These are phyloP conservation scores for Ceramica pisi DNA, from an alignment of 2,888 invertebrate genomes.

Conservation along the genomic window DNA sequence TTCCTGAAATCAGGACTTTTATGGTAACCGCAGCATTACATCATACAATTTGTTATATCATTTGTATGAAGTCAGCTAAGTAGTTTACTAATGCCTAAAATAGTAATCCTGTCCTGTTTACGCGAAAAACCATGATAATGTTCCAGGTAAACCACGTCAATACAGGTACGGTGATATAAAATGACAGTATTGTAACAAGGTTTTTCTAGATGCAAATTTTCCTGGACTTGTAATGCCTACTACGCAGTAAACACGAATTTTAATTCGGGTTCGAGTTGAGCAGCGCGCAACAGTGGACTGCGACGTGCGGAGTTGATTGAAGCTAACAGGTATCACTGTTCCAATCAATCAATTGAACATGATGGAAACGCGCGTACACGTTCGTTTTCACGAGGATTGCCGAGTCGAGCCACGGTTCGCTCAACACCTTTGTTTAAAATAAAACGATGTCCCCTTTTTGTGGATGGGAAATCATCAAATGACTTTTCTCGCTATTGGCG, in stretches of 20 bases:
- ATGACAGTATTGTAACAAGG: constrained; percentile 13
- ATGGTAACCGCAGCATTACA: constrained; percentile 2
- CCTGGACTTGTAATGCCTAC: neutral
- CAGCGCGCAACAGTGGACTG: constrained; percentile 2
- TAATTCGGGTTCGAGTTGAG: constrained; percentile 2
- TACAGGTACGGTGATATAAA: neutral
- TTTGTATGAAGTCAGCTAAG: constrained; percentile 4
- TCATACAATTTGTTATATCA: constrained; percentile 14
- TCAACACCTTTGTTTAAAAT: neutral
- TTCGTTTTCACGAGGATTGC: constrained; percentile 3
- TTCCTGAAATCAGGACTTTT: neutral
- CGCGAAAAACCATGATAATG: constrained; percentile 20
- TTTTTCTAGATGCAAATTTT: constrained; percentile 3
- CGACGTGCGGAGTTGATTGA: constrained; percentile 35
- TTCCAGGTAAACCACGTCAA: constrained; percentile 17
- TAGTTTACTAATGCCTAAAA: constrained; percentile 22
- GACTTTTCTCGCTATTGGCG: too few species aligned
- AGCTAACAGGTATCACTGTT: constrained; percentile 39
- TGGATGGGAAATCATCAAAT: too few species aligned
- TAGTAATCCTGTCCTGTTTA: constrained; percentile 13
- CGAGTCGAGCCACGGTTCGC: neutral
- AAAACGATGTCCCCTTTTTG: too few species aligned
- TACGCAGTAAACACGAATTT: neutral
- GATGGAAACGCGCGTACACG: constrained; percentile 28
- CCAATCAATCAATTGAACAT: constrained; percentile 40